Conservation (phyloP, 2,797 vertebrate species). For the Mionectes olivaceus region DNA sequence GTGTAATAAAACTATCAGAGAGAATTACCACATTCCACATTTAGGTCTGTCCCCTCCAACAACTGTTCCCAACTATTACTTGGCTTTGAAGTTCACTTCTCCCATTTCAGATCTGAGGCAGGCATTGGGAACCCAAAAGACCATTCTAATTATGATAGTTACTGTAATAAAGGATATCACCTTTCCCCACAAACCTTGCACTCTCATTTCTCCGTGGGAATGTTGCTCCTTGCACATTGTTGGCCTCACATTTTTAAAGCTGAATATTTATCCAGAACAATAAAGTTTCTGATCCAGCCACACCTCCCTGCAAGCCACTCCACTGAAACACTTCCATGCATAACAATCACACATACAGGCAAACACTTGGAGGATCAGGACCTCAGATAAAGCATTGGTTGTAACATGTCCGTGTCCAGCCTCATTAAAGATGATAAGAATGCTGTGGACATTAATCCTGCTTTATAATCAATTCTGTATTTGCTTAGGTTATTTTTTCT, state of each 20-base stretch:
- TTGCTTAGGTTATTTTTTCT: constrained; percentile 31
- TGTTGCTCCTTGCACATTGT: neutral
- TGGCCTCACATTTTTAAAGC: constrained; percentile 21
- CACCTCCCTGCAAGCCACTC: neutral
- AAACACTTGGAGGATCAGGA: neutral
- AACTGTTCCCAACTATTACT: constrained; percentile 24
- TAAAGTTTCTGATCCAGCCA: neutral
- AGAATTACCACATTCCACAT: constrained; percentile 49
- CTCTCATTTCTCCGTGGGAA: neutral
- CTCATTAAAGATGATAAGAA: neutral
- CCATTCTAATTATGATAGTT: neutral
- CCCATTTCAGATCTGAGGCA: constrained; percentile 36
- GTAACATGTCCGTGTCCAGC: neutral
- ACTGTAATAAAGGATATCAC: constrained; percentile 15
- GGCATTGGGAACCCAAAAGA: neutral
- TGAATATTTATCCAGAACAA: neutral
- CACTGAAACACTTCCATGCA: neutral
- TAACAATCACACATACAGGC: neutral
- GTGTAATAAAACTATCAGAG: constrained; percentile 45
- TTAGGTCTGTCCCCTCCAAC: constrained; percentile 16
- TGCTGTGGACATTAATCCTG: neutral
- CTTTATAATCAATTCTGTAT: neutral
- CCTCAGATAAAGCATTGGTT: neutral
- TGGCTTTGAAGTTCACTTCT: constrained; percentile 47
- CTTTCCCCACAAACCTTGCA: constrained; percentile 29